Conservation (phyloP, 2,797 vertebrate species). For the Carapus acus region DNA sequence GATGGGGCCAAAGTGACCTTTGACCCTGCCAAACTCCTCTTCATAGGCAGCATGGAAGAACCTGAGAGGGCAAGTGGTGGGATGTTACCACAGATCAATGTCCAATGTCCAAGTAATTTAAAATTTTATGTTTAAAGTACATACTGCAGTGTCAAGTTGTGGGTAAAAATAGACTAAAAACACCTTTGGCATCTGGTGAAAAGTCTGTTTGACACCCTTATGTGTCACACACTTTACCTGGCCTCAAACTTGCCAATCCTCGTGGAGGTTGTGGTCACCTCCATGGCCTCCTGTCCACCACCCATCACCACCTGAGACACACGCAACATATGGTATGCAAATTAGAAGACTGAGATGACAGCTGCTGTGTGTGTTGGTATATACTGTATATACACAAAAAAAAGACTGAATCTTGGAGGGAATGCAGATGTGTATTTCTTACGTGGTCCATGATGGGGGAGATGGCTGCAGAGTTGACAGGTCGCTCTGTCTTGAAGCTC, state of each 20-base stretch:
- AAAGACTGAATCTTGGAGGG: too few species aligned
- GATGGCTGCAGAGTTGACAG: slow-evolving; percentile 93
- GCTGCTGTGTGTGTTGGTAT: too few species aligned
- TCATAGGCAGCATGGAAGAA: slow-evolving; percentile 96
- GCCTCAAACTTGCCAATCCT: slow-evolving; percentile 99
- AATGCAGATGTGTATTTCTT: slow-evolving; percentile 61
- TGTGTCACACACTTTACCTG: slow-evolving; percentile 71
- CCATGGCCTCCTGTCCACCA: slow-evolving; percentile 98
- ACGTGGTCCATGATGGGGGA: slow-evolving; percentile 96
- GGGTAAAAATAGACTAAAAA: too few species aligned
- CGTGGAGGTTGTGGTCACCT: slow-evolving; percentile 96
- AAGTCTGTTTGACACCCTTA: background rate
- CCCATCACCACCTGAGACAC: slow-evolving; percentile 99
- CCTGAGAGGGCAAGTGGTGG: slow-evolving; percentile 61
- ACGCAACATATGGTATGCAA: too few species aligned
- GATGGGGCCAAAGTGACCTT: slow-evolving; percentile 97
- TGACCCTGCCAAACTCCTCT: slow-evolving; percentile 96
- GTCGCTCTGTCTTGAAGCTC: slow-evolving; percentile 91
- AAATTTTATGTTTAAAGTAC: too few species aligned
- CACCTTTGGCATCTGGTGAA: too few species aligned
- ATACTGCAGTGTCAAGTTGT: too few species aligned
- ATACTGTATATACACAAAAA: too few species aligned
- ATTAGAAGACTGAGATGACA: too few species aligned
- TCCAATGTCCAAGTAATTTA: too few species aligned
- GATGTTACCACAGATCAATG: too few species aligned